Percentiles rank a stretch among this genome's conserved stretches.
phyloP scores from a whole-genome alignment of 35 echinoderm and acorn worm genomes.

The Heliocidaris tuberculata region DNA sequence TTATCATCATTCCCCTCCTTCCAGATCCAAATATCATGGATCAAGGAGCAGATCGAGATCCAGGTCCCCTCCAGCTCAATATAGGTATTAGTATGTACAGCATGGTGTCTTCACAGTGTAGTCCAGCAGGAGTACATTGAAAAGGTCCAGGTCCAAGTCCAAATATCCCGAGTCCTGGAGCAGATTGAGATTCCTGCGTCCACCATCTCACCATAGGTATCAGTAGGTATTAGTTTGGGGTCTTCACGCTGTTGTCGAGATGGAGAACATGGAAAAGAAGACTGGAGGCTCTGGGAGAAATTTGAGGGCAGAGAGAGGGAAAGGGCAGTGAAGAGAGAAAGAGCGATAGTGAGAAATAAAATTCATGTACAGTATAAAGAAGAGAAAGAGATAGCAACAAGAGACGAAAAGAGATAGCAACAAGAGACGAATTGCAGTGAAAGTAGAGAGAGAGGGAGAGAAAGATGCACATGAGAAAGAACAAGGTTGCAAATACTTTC shows the following conservation, averaged over 20 bases:
- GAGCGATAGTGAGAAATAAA: neutral
- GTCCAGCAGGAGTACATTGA: neutral
- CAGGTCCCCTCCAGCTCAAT: constrained; percentile 48
- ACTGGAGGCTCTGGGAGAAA: neutral
- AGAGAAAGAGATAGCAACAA: neutral
- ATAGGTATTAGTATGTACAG: constrained; percentile 48
- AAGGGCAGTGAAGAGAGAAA: neutral
- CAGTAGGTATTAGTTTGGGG: neutral
- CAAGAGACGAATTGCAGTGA: no score
- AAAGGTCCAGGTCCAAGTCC: neutral
- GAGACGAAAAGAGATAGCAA: neutral
- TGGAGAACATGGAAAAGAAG: neutral
- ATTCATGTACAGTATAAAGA: no score
- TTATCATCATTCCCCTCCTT: constrained; percentile 34
- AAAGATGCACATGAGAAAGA: no score
- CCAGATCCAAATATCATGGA: constrained; percentile 21
- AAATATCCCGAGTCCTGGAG: constrained; percentile 47
- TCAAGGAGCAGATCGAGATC: constrained; percentile 57
- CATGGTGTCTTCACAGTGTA: neutral
- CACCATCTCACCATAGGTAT: constrained; percentile 58
- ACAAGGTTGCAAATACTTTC: no score
- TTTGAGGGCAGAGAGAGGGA: neutral
- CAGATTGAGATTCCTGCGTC: constrained; percentile 37
- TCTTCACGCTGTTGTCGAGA: neutral
- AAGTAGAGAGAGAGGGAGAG: no score